phyloP scores from a whole-genome alignment of 2,797 vertebrate genomes.

The Aythya fuligula region DNA sequence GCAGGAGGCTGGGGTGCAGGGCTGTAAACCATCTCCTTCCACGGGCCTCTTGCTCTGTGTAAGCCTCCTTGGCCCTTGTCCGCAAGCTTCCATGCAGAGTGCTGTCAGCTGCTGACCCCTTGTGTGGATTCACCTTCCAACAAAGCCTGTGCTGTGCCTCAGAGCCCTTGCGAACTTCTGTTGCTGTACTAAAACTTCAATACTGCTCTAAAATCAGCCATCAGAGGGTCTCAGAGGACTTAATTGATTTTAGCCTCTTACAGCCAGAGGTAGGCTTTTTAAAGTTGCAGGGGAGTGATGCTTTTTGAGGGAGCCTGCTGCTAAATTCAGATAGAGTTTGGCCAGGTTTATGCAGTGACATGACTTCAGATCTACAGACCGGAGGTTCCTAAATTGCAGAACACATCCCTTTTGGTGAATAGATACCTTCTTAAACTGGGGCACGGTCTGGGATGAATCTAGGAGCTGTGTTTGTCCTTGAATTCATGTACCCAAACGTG shows the following conservation, averaged over 20 bases:
- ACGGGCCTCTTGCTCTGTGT: background rate
- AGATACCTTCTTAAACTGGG: background rate
- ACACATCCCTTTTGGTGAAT: too few species aligned
- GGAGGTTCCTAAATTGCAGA: background rate
- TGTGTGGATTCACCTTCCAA: background rate
- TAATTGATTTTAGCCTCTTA: fast-evolving
- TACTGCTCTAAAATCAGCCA: background rate
- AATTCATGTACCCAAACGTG: background rate
- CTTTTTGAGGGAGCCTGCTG: background rate
- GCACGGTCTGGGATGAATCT: background rate
- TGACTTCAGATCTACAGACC: too few species aligned
- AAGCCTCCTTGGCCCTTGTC: background rate
- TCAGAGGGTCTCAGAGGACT: background rate
- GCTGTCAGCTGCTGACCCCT: background rate
- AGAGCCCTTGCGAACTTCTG: background rate
- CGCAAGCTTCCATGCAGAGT: background rate
- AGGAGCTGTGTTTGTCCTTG: background rate
- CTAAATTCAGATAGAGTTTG: background rate
- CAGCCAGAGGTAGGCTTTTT: background rate
- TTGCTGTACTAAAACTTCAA: background rate
- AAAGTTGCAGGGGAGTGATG: background rate
- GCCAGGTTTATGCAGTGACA: background rate
- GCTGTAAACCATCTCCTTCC: background rate
- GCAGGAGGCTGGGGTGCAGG: background rate
- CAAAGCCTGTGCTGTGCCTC: background rate